Base-by-base conservation (phyloP, 2,113 vertebrate genomes). In the Rana temporaria region DNA sequence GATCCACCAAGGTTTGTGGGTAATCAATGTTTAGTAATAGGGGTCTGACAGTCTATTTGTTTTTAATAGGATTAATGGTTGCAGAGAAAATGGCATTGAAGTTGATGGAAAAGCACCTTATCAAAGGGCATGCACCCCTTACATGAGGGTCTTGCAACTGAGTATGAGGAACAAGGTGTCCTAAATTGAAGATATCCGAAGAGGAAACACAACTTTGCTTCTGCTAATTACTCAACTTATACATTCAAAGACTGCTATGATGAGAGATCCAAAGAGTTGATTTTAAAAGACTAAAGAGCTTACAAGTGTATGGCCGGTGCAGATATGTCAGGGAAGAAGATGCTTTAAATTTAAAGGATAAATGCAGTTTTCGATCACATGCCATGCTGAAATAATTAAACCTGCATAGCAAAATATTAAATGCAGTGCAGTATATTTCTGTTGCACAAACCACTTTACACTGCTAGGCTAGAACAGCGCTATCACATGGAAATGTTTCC, bases 101-200 rank as follows among this genome's bases (percentile, higher is more conserved):
- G 15, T 30, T n/a, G 14, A 76, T 18, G 19, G 32, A 22, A 75
- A 26, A 0, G 81, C 90, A 84, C 90, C 87, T 0, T 83, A 85
- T 2, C 65, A 88, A 56, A 90, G 86, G 82, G 90, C 90, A 4
- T 95, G 95, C 85, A 93, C 94, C 0, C 97, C 97, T 0, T 98
- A 96, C 87, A 94, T 95, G 82, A 95, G 93, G 84, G 96, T 99
- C 69, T 85, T 97, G 93, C 96, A 98, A 84, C 90, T 94, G 0
- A 93, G 92, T 57, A 82, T 89, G 12, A 95, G 88, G 85, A 92
- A 85, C 42, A 60, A 83, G 55, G 72, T 83, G 60, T 68, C 81
- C 32, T 76, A 68, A 76, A 52, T 24, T 42, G 6, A 20, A 52
- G 67, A 60, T 48, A 5, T 24, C 30, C 48, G 32, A 70, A 80